These are phyloP conservation scores for Drosophila malerkotliana DNA, from an alignment of 1,140 invertebrate genomes.

Conservation along the genomic window DNA sequence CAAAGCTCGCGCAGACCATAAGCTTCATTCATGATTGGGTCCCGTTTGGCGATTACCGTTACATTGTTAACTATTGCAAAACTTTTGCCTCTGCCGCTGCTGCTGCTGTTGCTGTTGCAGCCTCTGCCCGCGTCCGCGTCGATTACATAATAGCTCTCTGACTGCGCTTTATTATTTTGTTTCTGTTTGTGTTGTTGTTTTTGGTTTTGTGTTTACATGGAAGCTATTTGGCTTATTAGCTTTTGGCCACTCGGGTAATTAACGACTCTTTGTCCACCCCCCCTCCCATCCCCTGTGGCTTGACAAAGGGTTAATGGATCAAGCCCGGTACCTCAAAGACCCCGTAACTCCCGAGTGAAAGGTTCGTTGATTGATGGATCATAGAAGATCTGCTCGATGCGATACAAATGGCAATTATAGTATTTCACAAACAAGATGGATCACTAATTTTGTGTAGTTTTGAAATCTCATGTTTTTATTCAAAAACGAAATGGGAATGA, in stretches of 20 bases:
- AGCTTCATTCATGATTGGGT: conserved; percentile 78
- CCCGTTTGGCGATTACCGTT: conserved; percentile 65
- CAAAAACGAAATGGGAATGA: neutral
- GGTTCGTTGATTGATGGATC: conserved; percentile 32
- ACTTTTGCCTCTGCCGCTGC: conserved; percentile 39
- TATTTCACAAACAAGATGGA: conserved; percentile 5
- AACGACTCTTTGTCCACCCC: conserved; percentile 28
- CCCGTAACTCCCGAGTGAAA: conserved; percentile 31
- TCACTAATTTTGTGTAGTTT: conserved; percentile 21
- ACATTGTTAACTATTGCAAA: conserved; percentile 81
- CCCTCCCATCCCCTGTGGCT: neutral
- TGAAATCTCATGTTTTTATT: conserved; percentile 36
- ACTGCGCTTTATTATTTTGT: conserved; percentile 22
- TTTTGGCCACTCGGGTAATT: conserved; percentile 30
- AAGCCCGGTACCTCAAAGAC: neutral
- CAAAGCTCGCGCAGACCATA: conserved; percentile 70
- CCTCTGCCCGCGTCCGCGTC: conserved; percentile 19
- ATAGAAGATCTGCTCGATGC: neutral
- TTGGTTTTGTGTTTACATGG: conserved; percentile 9
- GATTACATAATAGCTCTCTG: conserved; percentile 51
- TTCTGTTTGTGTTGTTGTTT: neutral
- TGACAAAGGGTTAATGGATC: conserved; percentile 37
- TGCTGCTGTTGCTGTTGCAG: conserved; percentile 11
- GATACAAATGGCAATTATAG: conserved; percentile 3
- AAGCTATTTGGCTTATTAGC: conserved; percentile 4